phyloP scores from a whole-genome alignment of 2,888 invertebrate genomes.

The Drosophila engyochracea region DNA sequence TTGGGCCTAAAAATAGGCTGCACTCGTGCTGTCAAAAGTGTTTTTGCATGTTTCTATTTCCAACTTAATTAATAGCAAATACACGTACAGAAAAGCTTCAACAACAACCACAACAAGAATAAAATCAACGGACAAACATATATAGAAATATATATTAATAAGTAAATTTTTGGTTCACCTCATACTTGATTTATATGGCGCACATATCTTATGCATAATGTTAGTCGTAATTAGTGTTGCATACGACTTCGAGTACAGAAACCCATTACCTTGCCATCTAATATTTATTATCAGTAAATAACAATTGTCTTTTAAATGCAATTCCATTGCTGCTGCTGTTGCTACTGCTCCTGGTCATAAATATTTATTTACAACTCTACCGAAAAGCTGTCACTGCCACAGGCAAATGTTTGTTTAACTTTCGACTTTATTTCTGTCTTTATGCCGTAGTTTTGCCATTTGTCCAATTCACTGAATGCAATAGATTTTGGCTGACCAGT shows the following conservation, averaged over 20 bases:
- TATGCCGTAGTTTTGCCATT: constrained; percentile 17
- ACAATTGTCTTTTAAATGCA: constrained; percentile 78
- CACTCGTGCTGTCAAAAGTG: constrained; percentile 64
- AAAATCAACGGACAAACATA: neutral
- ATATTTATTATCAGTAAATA: constrained; percentile 80
- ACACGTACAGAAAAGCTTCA: constrained; percentile 39
- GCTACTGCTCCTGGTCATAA: constrained; percentile 57
- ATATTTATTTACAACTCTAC: constrained; percentile 76
- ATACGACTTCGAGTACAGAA: constrained; percentile 43
- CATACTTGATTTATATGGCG: constrained; percentile 71
- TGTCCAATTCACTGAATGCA: constrained; percentile 40
- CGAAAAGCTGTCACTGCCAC: constrained; percentile 74
- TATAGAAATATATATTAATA: constrained; percentile 48
- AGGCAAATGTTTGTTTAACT: constrained; percentile 61
- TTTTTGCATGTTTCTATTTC: constrained; percentile 79
- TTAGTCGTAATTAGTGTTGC: constrained; percentile 70
- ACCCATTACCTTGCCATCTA: constrained; percentile 58
- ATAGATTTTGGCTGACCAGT: constrained; percentile 37
- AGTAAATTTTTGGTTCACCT: constrained; percentile 56
- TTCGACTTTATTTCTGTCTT: constrained; percentile 53
- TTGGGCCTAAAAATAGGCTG: constrained; percentile 73
- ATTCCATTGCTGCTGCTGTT: constrained; percentile 36
- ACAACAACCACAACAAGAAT: constrained; percentile 17
- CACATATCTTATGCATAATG: constrained; percentile 79
- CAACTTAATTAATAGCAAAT: constrained; percentile 81